Evolutionary conservation across 2,888 invertebrate species (phyloP).

Genomic region (Mythimna vitellina): DNA sequence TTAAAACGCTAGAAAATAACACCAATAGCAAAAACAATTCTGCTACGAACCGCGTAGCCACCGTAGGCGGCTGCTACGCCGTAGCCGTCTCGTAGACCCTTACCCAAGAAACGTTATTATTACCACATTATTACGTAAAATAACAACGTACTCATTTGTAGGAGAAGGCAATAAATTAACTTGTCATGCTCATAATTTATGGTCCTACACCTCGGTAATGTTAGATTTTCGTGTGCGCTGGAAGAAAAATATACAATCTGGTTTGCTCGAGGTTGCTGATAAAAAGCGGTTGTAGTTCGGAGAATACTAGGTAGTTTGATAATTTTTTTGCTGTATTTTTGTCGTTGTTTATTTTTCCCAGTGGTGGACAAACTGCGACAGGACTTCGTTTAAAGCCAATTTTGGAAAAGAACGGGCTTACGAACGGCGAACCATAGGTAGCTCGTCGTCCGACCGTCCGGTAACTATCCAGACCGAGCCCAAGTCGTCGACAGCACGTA

Average conservation of each 20-base stretch:
- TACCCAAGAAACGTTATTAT: constrained; percentile 36
- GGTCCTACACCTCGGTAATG: constrained; percentile 50
- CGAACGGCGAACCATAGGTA: no score
- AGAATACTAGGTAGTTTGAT: constrained; percentile 4
- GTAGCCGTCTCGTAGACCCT: constrained; percentile 45
- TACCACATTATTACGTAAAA: constrained; percentile 51
- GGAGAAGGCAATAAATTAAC: constrained; percentile 55
- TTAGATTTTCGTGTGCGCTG: constrained; percentile 45
- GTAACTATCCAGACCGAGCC: no score
- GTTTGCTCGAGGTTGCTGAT: background rate
- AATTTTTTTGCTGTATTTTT: constrained; percentile 9
- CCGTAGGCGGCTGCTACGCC: constrained; percentile 33
- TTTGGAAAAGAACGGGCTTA: no score
- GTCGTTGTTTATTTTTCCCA: background rate
- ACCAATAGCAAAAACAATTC: background rate
- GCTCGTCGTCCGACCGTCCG: no score
- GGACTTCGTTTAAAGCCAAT: no score
- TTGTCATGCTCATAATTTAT: constrained; percentile 56
- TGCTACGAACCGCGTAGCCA: constrained; percentile 33
- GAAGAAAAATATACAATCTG: constrained; percentile 36
- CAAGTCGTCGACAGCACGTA: no score
- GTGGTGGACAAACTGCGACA: background rate
- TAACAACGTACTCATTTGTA: constrained; percentile 57
- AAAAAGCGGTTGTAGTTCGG: constrained; percentile 11
- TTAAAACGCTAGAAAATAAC: background rate